Conservation (phyloP, 2,888 invertebrate species). For the Drosophila algonquin region DNA sequence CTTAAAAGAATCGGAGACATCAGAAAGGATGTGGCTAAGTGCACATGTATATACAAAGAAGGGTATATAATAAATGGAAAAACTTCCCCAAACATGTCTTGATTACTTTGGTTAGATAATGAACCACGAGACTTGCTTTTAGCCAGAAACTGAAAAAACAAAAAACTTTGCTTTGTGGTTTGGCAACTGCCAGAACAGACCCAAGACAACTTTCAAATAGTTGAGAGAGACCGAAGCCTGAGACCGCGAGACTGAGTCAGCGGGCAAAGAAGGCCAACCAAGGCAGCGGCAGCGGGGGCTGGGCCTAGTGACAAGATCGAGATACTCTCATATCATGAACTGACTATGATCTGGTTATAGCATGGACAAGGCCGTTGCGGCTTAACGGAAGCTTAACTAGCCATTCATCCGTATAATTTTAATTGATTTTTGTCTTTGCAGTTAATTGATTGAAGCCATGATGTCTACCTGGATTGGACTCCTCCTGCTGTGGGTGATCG, state of each 20-base stretch:
- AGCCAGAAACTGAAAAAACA: conserved; percentile 2
- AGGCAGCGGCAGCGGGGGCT: conserved; percentile 27
- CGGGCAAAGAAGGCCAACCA: conserved; percentile 26
- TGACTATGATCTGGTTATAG: conserved; percentile 45
- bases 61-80: conserved; percentile 9
- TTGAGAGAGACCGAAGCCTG: conserved; percentile 20
- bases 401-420: conserved; percentile 8
- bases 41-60: conserved; percentile 1
- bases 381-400: conserved; percentile 46
- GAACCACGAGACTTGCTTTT: conserved; percentile 24
- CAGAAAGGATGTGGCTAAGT: not conserved
- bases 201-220: conserved; percentile 65
- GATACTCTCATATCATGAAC: not conserved
- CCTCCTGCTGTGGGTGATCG: conserved; percentile 50
- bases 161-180: conserved; percentile 31
- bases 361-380: conserved; percentile 47
- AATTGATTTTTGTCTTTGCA: conserved; percentile 29
- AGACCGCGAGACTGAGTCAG: conserved; percentile 18
- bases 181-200: conserved; percentile 39
- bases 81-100: conserved; percentile 13
- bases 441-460: conserved; percentile 33
- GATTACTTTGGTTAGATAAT: conserved; percentile 42
- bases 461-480: conserved; percentile 19
- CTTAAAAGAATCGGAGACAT: not conserved
- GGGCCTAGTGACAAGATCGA: conserved; percentile 30